Conservation (phyloP, 1,140 invertebrate genomes). For the Macrosteles quadrilineatus region DNA sequence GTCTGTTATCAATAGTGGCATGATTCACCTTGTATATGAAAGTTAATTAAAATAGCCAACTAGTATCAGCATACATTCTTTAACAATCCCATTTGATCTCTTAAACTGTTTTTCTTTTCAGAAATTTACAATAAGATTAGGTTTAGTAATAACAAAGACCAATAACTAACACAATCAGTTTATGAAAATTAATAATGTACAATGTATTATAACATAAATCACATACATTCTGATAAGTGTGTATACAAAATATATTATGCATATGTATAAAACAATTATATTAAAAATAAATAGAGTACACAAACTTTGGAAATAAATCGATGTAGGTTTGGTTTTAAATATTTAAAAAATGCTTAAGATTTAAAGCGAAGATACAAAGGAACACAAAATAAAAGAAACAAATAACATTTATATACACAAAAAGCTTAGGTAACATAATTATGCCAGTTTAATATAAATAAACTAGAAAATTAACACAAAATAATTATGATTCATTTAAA, state of each 20-base stretch:
- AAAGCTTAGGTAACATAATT: constrained; percentile 8
- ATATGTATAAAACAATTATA: constrained; percentile 9
- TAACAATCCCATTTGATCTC: not conserved
- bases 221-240: not conserved
- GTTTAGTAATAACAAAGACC: not conserved
- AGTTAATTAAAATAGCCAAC: no score
- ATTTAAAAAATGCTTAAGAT: not conserved
- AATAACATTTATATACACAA: not conserved
- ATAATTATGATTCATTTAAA: not conserved
- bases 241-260: constrained; percentile 15
- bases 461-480: not conserved
- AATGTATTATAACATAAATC: not conserved
- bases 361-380: not conserved
- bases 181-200: not conserved
- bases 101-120: not conserved
- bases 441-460: not conserved
- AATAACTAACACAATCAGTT: not conserved
- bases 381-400: not conserved
- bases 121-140: not conserved
- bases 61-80: not conserved
- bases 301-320: constrained; percentile 9
- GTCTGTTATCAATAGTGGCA: no score
- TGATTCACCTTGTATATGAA: no score
- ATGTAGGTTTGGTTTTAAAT: constrained; percentile 9
- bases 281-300: constrained; percentile 14